A percentile compares a stretch with the other conserved stretches of the same genome.
These are phyloP conservation scores for Danio aesculapii DNA, from an alignment of 2,797 vertebrate genomes.

Conservation along the genomic window DNA sequence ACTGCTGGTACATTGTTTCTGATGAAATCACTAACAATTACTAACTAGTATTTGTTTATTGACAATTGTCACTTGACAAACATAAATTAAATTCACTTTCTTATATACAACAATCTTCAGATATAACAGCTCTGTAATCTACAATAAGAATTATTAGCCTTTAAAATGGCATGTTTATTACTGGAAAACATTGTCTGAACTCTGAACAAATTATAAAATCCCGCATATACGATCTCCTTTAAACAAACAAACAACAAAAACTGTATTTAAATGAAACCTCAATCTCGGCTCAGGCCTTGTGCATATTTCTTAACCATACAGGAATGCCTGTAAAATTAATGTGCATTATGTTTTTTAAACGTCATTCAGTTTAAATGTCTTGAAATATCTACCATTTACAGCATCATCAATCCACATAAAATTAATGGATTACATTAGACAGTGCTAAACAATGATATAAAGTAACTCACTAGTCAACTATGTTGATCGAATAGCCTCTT, in stretches of 20 bases:
- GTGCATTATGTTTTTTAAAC: not conserved
- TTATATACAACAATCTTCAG: not conserved
- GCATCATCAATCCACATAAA: not conserved
- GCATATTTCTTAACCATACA: not conserved
- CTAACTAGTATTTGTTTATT: not conserved
- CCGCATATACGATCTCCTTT: not conserved
- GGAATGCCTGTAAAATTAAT: slow-evolving; percentile 11
- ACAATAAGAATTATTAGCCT: not conserved
- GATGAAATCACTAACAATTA: too few species aligned
- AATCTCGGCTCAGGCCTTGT: not conserved
- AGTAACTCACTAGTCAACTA: not conserved
- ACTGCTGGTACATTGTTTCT: too few species aligned
- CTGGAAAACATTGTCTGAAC: not conserved
- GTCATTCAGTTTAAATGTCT: not conserved
- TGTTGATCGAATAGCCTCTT: not conserved
- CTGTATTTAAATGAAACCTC: not conserved
- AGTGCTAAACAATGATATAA: not conserved
- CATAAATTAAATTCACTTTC: not conserved
- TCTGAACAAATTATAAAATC: slow-evolving; percentile 15
- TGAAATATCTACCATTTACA: not conserved
- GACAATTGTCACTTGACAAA: not conserved
- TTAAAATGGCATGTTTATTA: not conserved
- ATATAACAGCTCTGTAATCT: not conserved
- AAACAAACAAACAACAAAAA: not conserved
- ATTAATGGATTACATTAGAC: not conserved